A percentile compares a stretch with the other conserved stretches of the same genome.
These are phyloP conservation scores for Pangasius djambal DNA, from an alignment of 2,797 vertebrate species.

Conservation along the genomic window DNA sequence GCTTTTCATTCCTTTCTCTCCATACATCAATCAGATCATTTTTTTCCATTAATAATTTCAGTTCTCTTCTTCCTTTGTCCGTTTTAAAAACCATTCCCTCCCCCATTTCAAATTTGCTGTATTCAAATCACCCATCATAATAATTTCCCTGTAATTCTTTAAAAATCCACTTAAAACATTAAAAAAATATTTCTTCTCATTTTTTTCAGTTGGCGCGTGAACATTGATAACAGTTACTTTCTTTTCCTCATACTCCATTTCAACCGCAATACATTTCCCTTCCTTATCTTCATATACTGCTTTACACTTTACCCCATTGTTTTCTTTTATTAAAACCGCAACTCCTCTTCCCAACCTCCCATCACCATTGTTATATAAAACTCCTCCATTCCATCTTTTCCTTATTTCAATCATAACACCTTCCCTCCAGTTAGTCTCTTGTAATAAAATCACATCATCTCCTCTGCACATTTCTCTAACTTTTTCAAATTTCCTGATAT, in stretches of 20 bases:
- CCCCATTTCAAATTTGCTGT: neutral
- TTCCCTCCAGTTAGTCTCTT: neutral
- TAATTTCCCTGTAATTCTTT: no score
- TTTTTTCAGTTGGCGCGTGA: neutral
- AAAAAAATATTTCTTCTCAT: neutral
- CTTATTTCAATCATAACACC: neutral
- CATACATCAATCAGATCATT: constrained; percentile 4
- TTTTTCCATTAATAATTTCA: neutral
- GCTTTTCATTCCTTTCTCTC: constrained; percentile 7
- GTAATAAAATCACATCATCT: neutral
- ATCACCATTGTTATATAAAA: neutral
- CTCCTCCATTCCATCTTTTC: neutral
- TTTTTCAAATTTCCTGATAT: neutral
- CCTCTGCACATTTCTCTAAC: neutral
- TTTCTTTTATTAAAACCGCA: neutral
- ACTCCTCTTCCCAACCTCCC: neutral
- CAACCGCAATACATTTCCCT: neutral
- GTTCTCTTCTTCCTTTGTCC: neutral
- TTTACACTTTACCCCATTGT: neutral
- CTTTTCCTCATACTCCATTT: no score
- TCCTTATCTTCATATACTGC: neutral
- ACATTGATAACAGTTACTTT: neutral
- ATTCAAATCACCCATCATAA: constrained; percentile 12
- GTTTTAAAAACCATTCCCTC: neutral
- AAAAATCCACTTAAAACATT: neutral